phyloP scores from a whole-genome alignment of 2,797 vertebrate genomes.

The Argentina silus region DNA sequence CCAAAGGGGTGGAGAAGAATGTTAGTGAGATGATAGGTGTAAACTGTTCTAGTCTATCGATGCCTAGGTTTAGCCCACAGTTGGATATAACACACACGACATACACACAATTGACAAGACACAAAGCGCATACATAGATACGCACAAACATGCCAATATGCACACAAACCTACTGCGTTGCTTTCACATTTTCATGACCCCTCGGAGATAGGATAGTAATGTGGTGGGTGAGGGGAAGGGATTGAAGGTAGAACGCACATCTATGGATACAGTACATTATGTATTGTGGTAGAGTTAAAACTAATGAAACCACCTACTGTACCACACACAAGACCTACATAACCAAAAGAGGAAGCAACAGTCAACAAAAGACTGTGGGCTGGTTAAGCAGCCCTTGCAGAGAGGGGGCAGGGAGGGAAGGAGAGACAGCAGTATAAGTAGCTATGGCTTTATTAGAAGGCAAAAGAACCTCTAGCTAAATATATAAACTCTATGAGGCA shows the following conservation, averaged over 20 bases:
- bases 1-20: conserved; percentile 22
- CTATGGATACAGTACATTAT: conserved; percentile 12
- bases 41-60: conserved; percentile 53
- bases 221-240: conserved; percentile 18
- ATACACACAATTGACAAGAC: conserved; percentile 53
- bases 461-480: conserved; percentile 54
- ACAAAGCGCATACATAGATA: conserved; percentile 23
- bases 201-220: conserved; percentile 37
- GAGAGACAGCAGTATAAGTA: conserved; percentile 19
- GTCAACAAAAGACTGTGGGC: not conserved
- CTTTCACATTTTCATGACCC: conserved; percentile 26
- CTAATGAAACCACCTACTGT: conserved; percentile 14
- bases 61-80: not conserved
- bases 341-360: not conserved
- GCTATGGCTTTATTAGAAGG: conserved; percentile 52
- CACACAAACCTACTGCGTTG: conserved; percentile 14
- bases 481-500: conserved; percentile 67
- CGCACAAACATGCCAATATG: not conserved
- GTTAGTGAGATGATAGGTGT: conserved; percentile 53
- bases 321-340: not conserved
- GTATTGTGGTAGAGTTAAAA: conserved; percentile 15
- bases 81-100: conserved; percentile 24
- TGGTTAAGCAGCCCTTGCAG: not conserved
- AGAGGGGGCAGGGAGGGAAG: not conserved
- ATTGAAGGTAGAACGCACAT: conserved; percentile 37